Evolutionary conservation across 2,113 vertebrate genomes (phyloP).

Genomic region (Odontesthes bonariensis): DNA sequence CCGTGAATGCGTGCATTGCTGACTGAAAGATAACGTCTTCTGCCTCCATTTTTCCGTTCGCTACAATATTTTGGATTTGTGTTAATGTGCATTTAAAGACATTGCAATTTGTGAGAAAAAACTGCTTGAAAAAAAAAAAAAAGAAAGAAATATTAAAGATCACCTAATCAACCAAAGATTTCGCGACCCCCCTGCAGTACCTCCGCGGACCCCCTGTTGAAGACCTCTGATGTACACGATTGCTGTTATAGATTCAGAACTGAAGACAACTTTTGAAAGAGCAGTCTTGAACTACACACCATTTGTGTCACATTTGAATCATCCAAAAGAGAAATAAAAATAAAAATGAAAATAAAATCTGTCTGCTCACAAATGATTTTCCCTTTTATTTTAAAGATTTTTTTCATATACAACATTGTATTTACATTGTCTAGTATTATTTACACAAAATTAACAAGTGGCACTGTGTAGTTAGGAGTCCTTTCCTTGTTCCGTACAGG

Average conservation of each 20-base stretch:
- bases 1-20: too few relatives aligned
- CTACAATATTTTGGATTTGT: too few relatives aligned
- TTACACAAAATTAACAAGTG: slow-evolving; percentile 87
- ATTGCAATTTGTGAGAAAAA: too few relatives aligned
- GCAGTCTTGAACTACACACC: slow-evolving; percentile 63
- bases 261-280: slow-evolving; percentile 18
- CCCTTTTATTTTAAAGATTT: slow-evolving; percentile 86
- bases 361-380: slow-evolving; percentile 79
- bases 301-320: slow-evolving; percentile 69
- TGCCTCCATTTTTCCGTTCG: too few relatives aligned
- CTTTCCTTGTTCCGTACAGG: slow-evolving; percentile 71
- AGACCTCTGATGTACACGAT: too few relatives aligned
- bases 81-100: too few relatives aligned
- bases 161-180: too few relatives aligned
- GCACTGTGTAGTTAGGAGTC: slow-evolving; percentile 81
- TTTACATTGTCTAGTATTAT: slow-evolving; percentile 85
- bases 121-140: too few relatives aligned
- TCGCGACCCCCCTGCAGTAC: too few relatives aligned
- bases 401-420: slow-evolving; percentile 88
- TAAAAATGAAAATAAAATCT: slow-evolving; percentile 66
- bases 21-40: too few relatives aligned
- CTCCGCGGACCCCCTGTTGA: too few relatives aligned
- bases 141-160: too few relatives aligned
- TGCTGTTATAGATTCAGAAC: slow-evolving; percentile 65
- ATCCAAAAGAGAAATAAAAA: slow-evolving; percentile 34